Conservation (phyloP, 2,113 vertebrate genomes). For the Marmota monax region DNA sequence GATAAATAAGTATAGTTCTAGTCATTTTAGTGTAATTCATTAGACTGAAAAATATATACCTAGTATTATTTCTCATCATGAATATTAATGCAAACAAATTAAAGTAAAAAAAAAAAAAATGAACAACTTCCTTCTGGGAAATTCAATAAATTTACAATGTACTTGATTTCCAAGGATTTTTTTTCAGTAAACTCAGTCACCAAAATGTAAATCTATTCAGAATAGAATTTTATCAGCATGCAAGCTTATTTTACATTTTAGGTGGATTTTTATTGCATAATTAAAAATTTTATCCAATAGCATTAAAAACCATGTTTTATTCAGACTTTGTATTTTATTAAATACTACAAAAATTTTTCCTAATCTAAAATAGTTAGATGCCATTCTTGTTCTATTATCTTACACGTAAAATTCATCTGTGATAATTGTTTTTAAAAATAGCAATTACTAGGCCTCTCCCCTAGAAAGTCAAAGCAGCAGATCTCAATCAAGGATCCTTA, state of each 20-base stretch:
- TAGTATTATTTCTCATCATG: neutral
- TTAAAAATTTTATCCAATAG: constrained; percentile 9
- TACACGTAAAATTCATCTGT: neutral
- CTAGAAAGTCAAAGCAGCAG: neutral
- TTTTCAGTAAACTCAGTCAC: neutral
- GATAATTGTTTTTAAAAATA: neutral
- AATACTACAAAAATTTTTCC: neutral
- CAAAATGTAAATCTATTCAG: neutral
- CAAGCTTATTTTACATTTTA: constrained; percentile 39
- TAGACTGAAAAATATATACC: constrained; percentile 7
- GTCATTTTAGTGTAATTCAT: constrained; percentile 50
- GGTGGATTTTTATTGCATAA: neutral
- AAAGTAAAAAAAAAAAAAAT: neutral
- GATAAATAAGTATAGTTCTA: constrained; percentile 58
- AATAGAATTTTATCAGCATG: neutral
- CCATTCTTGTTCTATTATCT: neutral
- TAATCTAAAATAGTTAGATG: neutral
- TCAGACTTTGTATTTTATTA: neutral
- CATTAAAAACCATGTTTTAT: neutral
- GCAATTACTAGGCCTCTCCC: neutral
- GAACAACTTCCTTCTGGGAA: neutral
- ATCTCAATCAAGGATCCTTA: neutral
- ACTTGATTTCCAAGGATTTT: neutral
- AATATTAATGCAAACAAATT: neutral
- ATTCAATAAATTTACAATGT: neutral